Base-by-base conservation (phyloP, 2,888 invertebrate species). In the Phasia obesa region DNA sequence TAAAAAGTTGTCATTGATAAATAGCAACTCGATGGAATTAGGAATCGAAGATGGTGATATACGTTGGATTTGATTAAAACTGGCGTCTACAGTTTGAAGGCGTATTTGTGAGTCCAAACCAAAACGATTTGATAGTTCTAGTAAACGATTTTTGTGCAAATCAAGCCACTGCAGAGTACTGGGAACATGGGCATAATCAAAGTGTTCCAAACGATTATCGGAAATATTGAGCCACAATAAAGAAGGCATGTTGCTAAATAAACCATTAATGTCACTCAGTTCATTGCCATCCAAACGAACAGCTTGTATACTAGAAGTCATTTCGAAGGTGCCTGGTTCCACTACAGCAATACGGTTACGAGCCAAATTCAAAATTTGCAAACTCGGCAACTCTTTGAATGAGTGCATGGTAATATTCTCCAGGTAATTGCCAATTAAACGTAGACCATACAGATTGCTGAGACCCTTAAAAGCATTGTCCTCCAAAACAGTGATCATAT, bases 201-300 rank as follows among this genome's bases (percentile, higher is more conserved):
- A 97, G 93, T 95, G 95, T 89, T 95, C 94, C 88, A 98, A 93
- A 90, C 95, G 94, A 93, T 98, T 98, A 92, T 97, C 97, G 85
- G 97, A 97, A 88, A 98, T 95, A 92, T 98, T 98, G 70, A 98
- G 92, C 97, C 97, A 97, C 88, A 97, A 93, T 86, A 98, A 92
- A 87, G 95, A 95, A 13, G 95, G 95, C 89, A 97, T 94, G 90
- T 97, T 95, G 86, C 94, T 94, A 90, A 98, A 97, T 85, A 97
- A 92, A 49, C 96, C 96, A 89, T 95, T 95, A 85, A 98, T 94
- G 90, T 97, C 95, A 74, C 94, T 94, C 79, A 98, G 92, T 85
- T 94, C 93, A 92, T 98, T 98, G 78, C 96, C 95, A 90, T 98
- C 97, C 85, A 98, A 92, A 85, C 97, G 93, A 84, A 98, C 95